Conservation (phyloP, 1,140 invertebrate species). For the Heterodera carotae region DNA sequence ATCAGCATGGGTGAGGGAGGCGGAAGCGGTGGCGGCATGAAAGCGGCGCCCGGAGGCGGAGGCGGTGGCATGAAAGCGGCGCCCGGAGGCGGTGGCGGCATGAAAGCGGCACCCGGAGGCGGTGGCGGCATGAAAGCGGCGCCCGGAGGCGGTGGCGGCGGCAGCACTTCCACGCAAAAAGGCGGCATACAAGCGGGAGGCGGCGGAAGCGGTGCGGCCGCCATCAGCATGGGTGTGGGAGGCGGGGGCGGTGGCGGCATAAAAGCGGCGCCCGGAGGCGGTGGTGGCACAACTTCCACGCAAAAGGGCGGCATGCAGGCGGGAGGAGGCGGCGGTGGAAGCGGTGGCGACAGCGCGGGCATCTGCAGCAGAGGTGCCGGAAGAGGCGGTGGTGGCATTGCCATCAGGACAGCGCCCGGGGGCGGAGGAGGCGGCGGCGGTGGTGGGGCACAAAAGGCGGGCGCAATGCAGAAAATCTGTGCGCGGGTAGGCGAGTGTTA, state of each 20-base stretch:
- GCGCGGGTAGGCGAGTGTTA: not conserved
- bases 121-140: not conserved
- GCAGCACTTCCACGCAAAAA: conserved; percentile 23
- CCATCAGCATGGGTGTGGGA: no score
- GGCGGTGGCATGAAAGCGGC: conserved; percentile 16
- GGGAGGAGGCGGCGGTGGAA: conserved; percentile 19
- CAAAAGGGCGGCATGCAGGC: conserved; percentile 22
- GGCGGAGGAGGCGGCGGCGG: conserved; percentile 12
- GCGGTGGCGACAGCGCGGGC: conserved; percentile 15
- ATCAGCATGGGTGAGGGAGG: no score
- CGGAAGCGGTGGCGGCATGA: not conserved
- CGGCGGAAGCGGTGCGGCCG: conserved; percentile 6
- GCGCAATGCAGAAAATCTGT: not conserved
- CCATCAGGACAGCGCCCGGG: not conserved
- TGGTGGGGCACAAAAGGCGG: not conserved
- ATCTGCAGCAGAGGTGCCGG: conserved; percentile 24
- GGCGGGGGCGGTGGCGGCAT: not conserved
- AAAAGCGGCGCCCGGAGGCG: no score
- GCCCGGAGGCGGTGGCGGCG: conserved; percentile 11
- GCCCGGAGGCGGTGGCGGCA: not conserved
- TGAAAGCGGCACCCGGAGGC: no score
- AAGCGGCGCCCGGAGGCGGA: no score
- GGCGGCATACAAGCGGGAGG: conserved; percentile 18
- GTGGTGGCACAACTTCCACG: conserved; percentile 22
- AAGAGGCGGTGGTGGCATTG: conserved; percentile 2